These are phyloP conservation scores for Myotis pilosus DNA, from an alignment of 2,797 vertebrate species.

Conservation along the genomic window DNA sequence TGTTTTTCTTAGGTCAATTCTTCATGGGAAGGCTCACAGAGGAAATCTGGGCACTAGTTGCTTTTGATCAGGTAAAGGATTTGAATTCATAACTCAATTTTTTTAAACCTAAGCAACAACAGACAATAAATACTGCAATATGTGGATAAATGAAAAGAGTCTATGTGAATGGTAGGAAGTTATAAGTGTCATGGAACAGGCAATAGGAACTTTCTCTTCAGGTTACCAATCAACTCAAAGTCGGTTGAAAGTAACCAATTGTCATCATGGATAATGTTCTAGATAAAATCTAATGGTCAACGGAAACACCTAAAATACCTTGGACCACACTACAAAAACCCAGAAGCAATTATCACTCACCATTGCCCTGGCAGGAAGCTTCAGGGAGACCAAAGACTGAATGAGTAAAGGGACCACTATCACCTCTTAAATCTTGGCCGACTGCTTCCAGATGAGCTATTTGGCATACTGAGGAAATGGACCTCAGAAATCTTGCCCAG, in stretches of 20 bases:
- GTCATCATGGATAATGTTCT: constrained; percentile 46
- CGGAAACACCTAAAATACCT: constrained; percentile 54
- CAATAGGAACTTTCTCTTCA: constrained; percentile 55
- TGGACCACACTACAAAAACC: constrained; percentile 36
- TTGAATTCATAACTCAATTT: constrained; percentile 38
- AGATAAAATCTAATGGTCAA: constrained; percentile 52
- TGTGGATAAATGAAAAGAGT: background rate
- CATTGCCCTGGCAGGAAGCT: constrained; percentile 47
- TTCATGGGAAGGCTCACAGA: background rate
- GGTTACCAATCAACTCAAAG: constrained; percentile 45
- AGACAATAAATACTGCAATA: constrained; percentile 36
- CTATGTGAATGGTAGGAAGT: background rate
- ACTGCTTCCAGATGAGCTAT: constrained; percentile 65
- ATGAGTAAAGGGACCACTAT: constrained; percentile 46
- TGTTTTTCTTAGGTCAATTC: constrained; percentile 16
- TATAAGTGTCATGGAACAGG: background rate
- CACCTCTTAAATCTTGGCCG: constrained; percentile 65
- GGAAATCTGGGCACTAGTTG: constrained; percentile 26
- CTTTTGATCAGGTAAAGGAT: constrained; percentile 36
- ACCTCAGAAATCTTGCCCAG: constrained; percentile 59
- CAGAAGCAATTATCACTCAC: constrained; percentile 46
- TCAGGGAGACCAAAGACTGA: constrained; percentile 25
- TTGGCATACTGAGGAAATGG: constrained; percentile 31
- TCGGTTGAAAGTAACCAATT: constrained; percentile 47
- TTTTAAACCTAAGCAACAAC: constrained; percentile 31